Percentiles rank a stretch among this genome's conserved stretches.
phyloP scores from a whole-genome alignment of 2,113 vertebrate species.

The Anguilla rostrata region DNA sequence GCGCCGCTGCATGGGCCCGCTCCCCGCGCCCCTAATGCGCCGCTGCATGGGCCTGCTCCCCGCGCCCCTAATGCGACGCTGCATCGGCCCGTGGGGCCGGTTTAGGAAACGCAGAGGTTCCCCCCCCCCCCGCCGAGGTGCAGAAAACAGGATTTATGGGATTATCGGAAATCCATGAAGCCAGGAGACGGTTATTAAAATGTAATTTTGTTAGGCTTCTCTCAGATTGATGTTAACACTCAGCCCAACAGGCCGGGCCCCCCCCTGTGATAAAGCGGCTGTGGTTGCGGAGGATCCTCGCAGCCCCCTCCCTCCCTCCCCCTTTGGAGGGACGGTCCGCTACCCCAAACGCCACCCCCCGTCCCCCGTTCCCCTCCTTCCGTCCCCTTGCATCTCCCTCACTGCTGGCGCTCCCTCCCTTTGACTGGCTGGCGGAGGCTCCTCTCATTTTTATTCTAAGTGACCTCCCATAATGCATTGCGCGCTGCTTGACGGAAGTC shows the following conservation, averaged over 20 bases:
- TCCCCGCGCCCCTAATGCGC: neutral
- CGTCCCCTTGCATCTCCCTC: neutral
- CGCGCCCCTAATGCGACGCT: neutral
- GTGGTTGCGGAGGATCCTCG: neutral
- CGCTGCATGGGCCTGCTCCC: neutral
- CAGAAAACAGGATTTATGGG: conserved; percentile 5
- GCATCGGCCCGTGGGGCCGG: neutral
- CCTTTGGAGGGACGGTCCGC: neutral
- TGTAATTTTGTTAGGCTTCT: conserved; percentile 11
- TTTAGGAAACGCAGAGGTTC: too few relatives aligned
- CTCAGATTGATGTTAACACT: neutral
- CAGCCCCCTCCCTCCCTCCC: neutral
- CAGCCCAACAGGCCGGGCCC: neutral
- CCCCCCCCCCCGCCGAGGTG: neutral
- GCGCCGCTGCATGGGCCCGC: neutral
- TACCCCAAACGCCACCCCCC: neutral
- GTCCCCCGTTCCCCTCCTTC: neutral
- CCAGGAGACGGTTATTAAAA: conserved; percentile 9
- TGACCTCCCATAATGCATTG: too few relatives aligned
- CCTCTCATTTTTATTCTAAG: too few relatives aligned
- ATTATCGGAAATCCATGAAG: conserved; percentile 7
- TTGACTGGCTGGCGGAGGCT: neutral
- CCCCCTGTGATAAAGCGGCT: neutral
- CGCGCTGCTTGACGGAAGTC: too few relatives aligned
- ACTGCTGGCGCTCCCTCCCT: neutral